Evolutionary conservation across 2,797 vertebrate species (phyloP).

Genomic region (Linurgus olivaceus): DNA sequence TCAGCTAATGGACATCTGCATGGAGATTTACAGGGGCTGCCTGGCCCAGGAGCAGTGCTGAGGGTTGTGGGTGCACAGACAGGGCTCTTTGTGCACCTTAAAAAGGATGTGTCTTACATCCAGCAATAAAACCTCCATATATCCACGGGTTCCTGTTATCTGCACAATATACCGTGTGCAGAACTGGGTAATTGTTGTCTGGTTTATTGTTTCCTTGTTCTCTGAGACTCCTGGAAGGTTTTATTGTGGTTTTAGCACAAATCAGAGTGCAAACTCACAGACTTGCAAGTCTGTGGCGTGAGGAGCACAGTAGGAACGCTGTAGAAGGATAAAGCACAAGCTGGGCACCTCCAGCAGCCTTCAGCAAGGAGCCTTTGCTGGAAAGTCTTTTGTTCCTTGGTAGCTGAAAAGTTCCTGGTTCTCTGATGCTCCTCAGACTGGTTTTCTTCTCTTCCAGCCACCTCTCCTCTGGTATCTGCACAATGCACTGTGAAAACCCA

Average conservation of each 20-base stretch:
- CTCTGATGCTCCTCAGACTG: background rate
- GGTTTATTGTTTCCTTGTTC: background rate
- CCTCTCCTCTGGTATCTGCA: background rate
- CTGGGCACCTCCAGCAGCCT: background rate
- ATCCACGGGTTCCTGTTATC: background rate
- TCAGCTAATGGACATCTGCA: constrained; percentile 11
- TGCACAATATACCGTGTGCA: background rate
- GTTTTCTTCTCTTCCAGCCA: background rate
- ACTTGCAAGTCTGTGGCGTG: background rate
- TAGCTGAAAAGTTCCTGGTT: background rate
- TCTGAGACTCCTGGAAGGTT: background rate
- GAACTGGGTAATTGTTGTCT: background rate
- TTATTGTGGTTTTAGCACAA: background rate
- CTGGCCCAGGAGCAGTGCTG: background rate
- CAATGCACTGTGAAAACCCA: background rate
- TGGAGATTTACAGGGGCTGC: constrained; percentile 14
- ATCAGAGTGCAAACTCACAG: background rate
- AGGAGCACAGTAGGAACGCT: background rate
- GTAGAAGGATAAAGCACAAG: background rate
- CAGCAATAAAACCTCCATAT: background rate
- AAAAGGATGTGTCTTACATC: background rate
- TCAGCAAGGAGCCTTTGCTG: background rate
- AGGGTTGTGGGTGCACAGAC: background rate
- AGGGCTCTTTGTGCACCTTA: background rate
- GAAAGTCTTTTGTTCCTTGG: background rate